These are phyloP conservation scores for Ochropleura plecta DNA, from an alignment of 2,888 invertebrate species.

Conservation along the genomic window DNA sequence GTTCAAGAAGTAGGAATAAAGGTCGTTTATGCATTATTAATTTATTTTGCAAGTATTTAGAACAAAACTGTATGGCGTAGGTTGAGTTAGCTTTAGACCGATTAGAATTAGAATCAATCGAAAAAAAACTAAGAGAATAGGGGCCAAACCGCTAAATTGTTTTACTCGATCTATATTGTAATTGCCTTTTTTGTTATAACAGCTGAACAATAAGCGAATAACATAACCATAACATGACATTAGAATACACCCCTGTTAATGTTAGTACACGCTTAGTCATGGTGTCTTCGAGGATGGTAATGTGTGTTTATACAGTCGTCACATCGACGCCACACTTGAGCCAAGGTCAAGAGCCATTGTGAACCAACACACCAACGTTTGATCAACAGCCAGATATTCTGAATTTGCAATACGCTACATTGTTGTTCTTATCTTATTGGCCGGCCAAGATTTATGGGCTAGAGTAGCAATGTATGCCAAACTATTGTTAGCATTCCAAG, in stretches of 20 bases:
- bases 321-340: constrained; percentile 71
- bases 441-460: constrained; percentile 59
- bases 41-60: neutral
- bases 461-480: constrained; percentile 64
- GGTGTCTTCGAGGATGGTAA: constrained; percentile 79
- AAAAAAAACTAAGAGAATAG: neutral
- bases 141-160: neutral
- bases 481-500: constrained; percentile 18
- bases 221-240: constrained; percentile 29
- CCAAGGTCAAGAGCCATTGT: constrained; percentile 79
- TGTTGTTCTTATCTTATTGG: constrained; percentile 65
- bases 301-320: constrained; percentile 81
- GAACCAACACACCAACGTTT: constrained; percentile 68
- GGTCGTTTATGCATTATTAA: neutral
- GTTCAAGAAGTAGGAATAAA: neutral
- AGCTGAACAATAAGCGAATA: constrained; percentile 20
- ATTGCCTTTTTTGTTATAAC: neutral
- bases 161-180: neutral
- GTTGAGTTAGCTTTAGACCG: neutral
- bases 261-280: constrained; percentile 75
- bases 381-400: constrained; percentile 66
- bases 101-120: neutral
- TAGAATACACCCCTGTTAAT: constrained; percentile 64
- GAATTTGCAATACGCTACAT: constrained; percentile 67
- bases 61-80: neutral